Conservation (phyloP, 2,888 invertebrate genomes). For the Plebejus argus region DNA sequence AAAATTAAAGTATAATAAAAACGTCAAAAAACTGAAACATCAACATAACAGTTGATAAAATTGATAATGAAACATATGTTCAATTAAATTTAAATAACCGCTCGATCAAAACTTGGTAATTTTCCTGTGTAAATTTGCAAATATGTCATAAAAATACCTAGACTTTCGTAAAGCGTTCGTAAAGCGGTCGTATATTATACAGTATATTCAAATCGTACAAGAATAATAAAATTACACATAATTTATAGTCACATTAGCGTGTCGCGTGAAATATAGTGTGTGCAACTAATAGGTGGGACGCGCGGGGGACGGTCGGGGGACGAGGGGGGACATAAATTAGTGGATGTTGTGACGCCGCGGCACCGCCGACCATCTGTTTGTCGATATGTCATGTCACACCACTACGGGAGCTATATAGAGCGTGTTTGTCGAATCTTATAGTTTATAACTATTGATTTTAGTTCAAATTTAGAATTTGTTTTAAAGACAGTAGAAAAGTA, state of each 20-base stretch:
- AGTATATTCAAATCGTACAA: slow-evolving; percentile 22
- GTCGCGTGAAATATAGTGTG: slow-evolving; percentile 71
- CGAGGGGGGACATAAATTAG: slow-evolving; percentile 78
- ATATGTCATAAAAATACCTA: background rate
- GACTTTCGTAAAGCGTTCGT: no score
- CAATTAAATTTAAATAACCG: background rate
- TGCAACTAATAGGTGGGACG: slow-evolving; percentile 78
- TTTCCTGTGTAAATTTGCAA: background rate
- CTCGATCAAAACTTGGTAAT: background rate
- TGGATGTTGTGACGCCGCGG: slow-evolving; percentile 74
- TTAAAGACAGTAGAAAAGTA: no score
- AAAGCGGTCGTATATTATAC: background rate
- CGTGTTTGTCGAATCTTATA: slow-evolving; percentile 37
- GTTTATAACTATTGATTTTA: background rate
- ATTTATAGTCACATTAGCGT: slow-evolving; percentile 52
- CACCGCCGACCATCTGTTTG: slow-evolving; percentile 74
- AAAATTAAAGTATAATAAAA: background rate
- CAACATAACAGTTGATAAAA: background rate
- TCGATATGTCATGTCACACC: slow-evolving; percentile 74
- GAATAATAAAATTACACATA: slow-evolving; percentile 25
- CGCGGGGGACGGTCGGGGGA: slow-evolving; percentile 50
- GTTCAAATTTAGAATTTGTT: background rate
- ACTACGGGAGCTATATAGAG: slow-evolving; percentile 57
- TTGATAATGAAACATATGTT: background rate
- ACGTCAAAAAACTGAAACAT: background rate